Base-by-base conservation (phyloP, 2,888 invertebrate species). In the Sinodicranocentrus sp. region DNA sequence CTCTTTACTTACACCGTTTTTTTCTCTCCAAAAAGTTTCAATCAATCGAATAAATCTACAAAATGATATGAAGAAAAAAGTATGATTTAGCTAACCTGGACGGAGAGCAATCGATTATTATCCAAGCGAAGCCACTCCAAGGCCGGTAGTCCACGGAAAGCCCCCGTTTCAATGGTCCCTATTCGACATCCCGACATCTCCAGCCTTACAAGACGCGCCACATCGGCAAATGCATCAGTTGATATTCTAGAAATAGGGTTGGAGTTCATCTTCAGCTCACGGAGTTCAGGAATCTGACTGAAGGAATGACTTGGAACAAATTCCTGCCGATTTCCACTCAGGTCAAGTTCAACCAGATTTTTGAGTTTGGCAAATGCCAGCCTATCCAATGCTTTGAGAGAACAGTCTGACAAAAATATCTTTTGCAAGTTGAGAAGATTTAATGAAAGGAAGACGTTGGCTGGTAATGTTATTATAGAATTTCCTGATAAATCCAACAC, bases 401-500 rank as follows among this genome's bases (percentile, higher is more conserved):
- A 92, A 90, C 96, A 96, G 82, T 93, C 92, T 39, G 94, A 92
- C 88, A 96, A 91, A 90, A 94, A 95, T 28, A 96, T 93, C 89
- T 95, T 95, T 91, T 96, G 96, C 72, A 96, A 92, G 90, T 96
- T 96, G 70, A 95, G 92, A 79, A 96, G 92, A 86, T 95, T 95
- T 13, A 94, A 94, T 68, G 93, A 92, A 71, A 94, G 93, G 90
- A 96, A 96, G 80, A 94, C 94, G 89, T 95, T 95, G 88, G 94
- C 93, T 54, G 93, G 93, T 67, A 96, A 92, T 39, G 91, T 91
- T 65, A 92, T 91, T 54, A 96, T 91, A 84, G 93, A 93, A 90
- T 96, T 96, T 85, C 94, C 94, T 19, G 94, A 93, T 71, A 96
- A 92, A 90, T 96, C 95, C 78, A 96, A 92, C 71, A 95, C 93